A percentile compares a stretch with the other conserved stretches of the same genome.
These are phyloP conservation scores for Epistrophella euchroma DNA, from an alignment of 2,888 invertebrate genomes.

Conservation along the genomic window DNA sequence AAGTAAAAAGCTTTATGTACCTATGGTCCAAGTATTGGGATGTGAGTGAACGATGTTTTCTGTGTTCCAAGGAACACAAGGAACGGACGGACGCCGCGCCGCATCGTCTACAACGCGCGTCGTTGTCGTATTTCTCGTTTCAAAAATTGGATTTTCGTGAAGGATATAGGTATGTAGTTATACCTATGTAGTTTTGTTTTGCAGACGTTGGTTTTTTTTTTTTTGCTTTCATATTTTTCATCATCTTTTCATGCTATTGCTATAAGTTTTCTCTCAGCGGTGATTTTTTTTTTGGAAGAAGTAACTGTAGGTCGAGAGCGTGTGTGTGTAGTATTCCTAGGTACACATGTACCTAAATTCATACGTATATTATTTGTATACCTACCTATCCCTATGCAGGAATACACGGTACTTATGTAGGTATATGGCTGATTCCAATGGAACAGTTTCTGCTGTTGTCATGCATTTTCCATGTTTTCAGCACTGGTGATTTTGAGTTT, in stretches of 20 bases:
- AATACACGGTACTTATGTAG: neutral
- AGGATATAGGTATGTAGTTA: neutral
- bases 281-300: conserved; percentile 50
- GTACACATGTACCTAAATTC: neutral
- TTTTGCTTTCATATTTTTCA: conserved; percentile 38
- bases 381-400: neutral
- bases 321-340: neutral
- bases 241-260: conserved; percentile 48
- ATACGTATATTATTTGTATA: neutral
- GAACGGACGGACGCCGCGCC: neutral
- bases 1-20: conserved; percentile 33
- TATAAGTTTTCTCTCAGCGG: conserved; percentile 37
- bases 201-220: conserved; percentile 27
- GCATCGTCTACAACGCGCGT: neutral
- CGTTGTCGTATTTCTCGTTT: conserved; percentile 49
- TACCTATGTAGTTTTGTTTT: conserved; percentile 45
- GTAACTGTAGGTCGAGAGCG: conserved; percentile 33
- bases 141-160: conserved; percentile 71
- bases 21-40: conserved; percentile 47
- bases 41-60: conserved; percentile 45
- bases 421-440: conserved; percentile 36
- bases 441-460: conserved; percentile 70
- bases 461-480: conserved; percentile 75
- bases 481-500: conserved; percentile 69
- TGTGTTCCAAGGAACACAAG: conserved; percentile 14